Conservation (phyloP, 2,797 vertebrate species). For the Gorsachius magnificus region DNA sequence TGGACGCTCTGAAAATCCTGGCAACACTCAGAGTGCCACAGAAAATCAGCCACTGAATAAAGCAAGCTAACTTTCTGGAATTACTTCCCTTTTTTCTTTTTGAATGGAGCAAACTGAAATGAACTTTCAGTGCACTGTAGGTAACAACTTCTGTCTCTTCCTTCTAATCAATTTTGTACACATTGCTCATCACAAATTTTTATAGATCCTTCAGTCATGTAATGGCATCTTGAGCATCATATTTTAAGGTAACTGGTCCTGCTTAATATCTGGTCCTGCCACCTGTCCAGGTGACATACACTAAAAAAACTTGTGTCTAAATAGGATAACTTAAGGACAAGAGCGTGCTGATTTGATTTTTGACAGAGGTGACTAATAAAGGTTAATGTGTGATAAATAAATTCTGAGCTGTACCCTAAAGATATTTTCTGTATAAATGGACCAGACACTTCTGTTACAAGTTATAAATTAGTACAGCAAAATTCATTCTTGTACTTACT, state of each 20-base stretch:
- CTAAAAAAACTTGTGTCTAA: not conserved
- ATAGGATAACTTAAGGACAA: not conserved
- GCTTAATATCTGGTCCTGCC: not conserved
- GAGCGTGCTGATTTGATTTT: not conserved
- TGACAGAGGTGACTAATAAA: not conserved
- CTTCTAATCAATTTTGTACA: not conserved
- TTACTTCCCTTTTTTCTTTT: not conserved
- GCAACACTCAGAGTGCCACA: not conserved
- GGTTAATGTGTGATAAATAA: not conserved
- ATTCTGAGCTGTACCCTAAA: not conserved
- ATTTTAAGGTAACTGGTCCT: not conserved
- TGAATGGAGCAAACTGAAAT: not conserved
- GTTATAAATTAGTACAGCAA: not conserved
- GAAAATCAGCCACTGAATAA: conserved; percentile 64
- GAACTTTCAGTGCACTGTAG: not conserved
- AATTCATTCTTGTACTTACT: not conserved
- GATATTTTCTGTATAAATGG: not conserved
- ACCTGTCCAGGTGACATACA: not conserved
- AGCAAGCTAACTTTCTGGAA: not conserved
- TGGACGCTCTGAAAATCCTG: not conserved
- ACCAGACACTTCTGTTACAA: not conserved
- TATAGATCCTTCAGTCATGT: not conserved
- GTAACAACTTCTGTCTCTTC: not conserved
- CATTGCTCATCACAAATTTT: not conserved
- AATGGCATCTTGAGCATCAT: not conserved